phyloP scores from a whole-genome alignment of 2,113 vertebrate species.

The Campylorhamphus procurvoides region DNA sequence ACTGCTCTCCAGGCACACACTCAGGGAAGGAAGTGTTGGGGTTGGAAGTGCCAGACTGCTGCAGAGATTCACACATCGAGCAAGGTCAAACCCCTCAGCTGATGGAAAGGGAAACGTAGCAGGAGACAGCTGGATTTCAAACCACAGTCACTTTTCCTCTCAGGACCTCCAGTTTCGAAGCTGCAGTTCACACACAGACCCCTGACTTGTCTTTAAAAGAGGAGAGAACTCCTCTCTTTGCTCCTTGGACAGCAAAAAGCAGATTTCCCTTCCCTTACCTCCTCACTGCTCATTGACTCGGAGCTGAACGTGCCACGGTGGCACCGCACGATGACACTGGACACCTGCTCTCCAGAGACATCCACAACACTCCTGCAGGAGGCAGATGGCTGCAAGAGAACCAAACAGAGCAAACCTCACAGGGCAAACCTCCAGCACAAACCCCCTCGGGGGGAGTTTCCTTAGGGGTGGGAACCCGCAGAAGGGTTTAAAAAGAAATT shows the following conservation, averaged over 20 bases:
- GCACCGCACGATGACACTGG: conserved; percentile 30
- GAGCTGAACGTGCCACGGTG: conserved; percentile 28
- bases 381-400: conserved; percentile 19
- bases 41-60: background rate
- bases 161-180: background rate
- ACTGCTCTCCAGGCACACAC: background rate
- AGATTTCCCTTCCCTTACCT: conserved; percentile 36
- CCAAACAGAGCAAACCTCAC: background rate
- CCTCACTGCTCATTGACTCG: conserved; percentile 70
- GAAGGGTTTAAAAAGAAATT: background rate
- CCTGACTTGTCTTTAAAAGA: background rate
- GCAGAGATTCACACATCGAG: background rate
- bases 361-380: conserved; percentile 64
- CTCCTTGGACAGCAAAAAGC: background rate
- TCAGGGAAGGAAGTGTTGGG: background rate
- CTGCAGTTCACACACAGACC: background rate
- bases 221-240: background rate
- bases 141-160: background rate
- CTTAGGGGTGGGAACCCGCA: background rate
- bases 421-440: background rate
- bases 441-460: background rate
- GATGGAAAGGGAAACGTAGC: background rate
- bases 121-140: background rate
- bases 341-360: background rate
- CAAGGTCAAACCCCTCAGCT: background rate